Percentiles rank a stretch among this genome's conserved stretches.
Conservation (phyloP, 2,797 vertebrate genomes). For the Sebastes kiyomatsui region DNA sequence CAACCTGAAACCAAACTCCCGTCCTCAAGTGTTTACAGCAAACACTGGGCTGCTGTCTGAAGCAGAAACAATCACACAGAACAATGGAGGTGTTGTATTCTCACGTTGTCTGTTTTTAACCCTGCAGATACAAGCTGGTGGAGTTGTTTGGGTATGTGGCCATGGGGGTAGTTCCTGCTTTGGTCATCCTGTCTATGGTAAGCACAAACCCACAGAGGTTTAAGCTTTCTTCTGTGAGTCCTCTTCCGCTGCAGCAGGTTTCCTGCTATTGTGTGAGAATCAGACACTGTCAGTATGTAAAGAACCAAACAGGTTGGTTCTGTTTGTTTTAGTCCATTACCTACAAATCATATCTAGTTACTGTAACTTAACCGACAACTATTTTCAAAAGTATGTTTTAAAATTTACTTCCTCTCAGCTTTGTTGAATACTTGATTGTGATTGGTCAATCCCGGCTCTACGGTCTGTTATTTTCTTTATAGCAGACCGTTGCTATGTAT, state of each 20-base stretch:
- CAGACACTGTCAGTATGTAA: neutral
- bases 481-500: no score
- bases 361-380: neutral
- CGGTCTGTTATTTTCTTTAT: no score
- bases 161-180: constrained; percentile 91
- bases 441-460: no score
- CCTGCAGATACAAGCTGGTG: constrained; percentile 90
- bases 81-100: neutral
- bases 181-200: constrained; percentile 95
- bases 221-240: neutral
- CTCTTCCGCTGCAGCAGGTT: constrained; percentile 5
- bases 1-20: constrained; percentile 25
- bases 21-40: constrained; percentile 41
- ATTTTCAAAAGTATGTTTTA: neutral
- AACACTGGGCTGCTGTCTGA: constrained; percentile 26
- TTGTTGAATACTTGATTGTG: no score
- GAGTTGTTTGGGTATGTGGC: constrained; percentile 90
- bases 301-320: neutral
- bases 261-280: constrained; percentile 47
- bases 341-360: neutral
- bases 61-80: constrained; percentile 9
- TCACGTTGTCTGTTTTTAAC: constrained; percentile 10
- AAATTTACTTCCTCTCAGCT: neutral
- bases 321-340: constrained; percentile 5
- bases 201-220: constrained; percentile 48